phyloP scores from a whole-genome alignment of 2,888 invertebrate species.

The Spatulosminthurus flaviceps region DNA sequence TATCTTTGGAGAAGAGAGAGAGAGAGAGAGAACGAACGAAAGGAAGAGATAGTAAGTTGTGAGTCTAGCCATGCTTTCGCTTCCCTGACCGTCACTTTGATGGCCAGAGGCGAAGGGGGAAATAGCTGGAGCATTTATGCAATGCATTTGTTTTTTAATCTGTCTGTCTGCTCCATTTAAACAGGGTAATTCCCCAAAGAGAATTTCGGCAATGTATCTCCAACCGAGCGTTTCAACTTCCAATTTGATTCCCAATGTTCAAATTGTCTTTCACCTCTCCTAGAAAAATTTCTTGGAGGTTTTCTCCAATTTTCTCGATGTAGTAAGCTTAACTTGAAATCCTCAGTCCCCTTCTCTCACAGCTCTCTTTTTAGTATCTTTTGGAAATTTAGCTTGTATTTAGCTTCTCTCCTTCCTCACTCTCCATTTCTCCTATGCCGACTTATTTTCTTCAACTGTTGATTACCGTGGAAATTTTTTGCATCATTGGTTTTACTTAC shows the following conservation, averaged over 20 bases:
- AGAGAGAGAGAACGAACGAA: not conserved
- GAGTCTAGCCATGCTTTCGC: no score
- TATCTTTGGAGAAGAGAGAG: not conserved
- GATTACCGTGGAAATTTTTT: constrained; percentile 16
- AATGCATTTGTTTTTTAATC: not conserved
- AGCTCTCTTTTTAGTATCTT: not conserved
- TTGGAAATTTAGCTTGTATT: not conserved
- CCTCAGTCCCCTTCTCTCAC: not conserved
- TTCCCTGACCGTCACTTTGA: not conserved
- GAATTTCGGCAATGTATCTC: not conserved
- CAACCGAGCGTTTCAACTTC: not conserved
- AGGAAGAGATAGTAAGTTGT: not conserved
- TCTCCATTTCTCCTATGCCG: not conserved
- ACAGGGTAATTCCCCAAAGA: not conserved
- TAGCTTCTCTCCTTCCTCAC: not conserved
- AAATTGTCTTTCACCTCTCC: constrained; percentile 19
- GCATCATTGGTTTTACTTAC: constrained; percentile 19
- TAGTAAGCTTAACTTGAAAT: no score
- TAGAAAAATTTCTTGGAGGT: not conserved
- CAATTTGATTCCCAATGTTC: constrained; percentile 1
- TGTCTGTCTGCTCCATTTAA: constrained; percentile 12
- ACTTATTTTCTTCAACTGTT: constrained; percentile 11
- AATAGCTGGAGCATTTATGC: constrained; percentile 9
- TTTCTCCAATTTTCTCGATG: constrained; percentile 22
- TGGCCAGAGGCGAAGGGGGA: not conserved